Evolutionary conservation across 2,113 vertebrate genomes (phyloP).

Genomic region (Polypterus bichir): DNA sequence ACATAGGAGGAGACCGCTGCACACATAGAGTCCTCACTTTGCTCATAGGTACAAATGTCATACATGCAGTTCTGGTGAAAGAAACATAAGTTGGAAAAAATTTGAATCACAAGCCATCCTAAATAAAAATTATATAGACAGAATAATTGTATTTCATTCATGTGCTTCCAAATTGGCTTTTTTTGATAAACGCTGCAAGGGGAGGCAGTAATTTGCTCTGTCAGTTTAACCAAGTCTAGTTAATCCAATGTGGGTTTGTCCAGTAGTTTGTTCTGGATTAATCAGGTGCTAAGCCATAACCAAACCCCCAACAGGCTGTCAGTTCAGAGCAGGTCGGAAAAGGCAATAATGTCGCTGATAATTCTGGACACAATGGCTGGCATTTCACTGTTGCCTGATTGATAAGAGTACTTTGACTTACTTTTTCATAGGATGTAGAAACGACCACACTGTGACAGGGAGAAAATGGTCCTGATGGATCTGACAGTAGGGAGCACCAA

Average conservation of each 20-base stretch:
- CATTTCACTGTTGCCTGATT: not conserved
- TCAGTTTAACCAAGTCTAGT: not conserved
- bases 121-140: not conserved
- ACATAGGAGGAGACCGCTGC: slow-evolving; percentile 28
- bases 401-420: slow-evolving; percentile 23
- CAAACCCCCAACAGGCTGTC: not conserved
- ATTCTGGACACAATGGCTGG: no score
- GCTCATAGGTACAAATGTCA: slow-evolving; percentile 35
- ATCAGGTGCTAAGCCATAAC: not conserved
- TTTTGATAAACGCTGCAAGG: not conserved
- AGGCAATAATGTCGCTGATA: no score
- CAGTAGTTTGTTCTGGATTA: slow-evolving; percentile 8
- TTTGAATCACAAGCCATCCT: not conserved
- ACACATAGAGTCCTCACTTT: slow-evolving; percentile 35
- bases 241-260: not conserved
- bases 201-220: no score
- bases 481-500: slow-evolving; percentile 62
- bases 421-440: slow-evolving; percentile 54
- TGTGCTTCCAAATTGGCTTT: no score
- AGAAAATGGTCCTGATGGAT: slow-evolving; percentile 49
- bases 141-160: not conserved
- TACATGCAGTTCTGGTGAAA: slow-evolving; percentile 33
- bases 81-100: not conserved
- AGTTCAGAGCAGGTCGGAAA: not conserved
- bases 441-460: slow-evolving; percentile 58